Conservation (phyloP, 2,888 invertebrate genomes). For the Parnassius mnemosyne region DNA sequence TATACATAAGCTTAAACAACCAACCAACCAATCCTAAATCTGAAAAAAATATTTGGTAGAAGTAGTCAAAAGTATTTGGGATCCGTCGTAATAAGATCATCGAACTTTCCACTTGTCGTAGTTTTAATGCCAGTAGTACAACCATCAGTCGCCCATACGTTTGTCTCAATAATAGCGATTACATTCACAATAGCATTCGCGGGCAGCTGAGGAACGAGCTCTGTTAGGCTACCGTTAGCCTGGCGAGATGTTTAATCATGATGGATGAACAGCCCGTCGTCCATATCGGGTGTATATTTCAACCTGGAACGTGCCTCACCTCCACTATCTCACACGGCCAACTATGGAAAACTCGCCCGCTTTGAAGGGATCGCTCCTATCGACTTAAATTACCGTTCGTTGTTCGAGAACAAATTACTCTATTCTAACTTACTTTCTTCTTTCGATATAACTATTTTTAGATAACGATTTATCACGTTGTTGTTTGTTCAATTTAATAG, state of each 20-base stretch:
- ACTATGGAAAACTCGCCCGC: slow-evolving; percentile 30
- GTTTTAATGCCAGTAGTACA: background rate
- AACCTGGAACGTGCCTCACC: slow-evolving; percentile 31
- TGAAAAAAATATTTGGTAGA: too few species aligned
- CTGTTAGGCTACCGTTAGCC: slow-evolving; percentile 45
- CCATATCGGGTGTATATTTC: slow-evolving; percentile 37
- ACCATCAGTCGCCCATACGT: background rate
- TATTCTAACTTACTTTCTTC: slow-evolving; percentile 5
- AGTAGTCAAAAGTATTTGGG: too few species aligned
- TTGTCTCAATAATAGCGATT: slow-evolving; percentile 24
- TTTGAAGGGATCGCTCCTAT: slow-evolving; percentile 33
- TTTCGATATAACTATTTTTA: background rate
- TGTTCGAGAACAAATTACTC: slow-evolving; percentile 20
- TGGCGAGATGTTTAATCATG: slow-evolving; percentile 52
- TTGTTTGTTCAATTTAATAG: too few species aligned
- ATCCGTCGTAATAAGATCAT: too few species aligned
- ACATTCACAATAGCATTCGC: slow-evolving; percentile 37
- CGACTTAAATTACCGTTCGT: slow-evolving; percentile 33
- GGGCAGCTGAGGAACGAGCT: slow-evolving; percentile 29
- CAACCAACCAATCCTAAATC: too few species aligned
- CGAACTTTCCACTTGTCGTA: too few species aligned
- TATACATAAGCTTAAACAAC: too few species aligned
- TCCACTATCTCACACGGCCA: slow-evolving; percentile 23
- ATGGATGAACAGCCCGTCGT: slow-evolving; percentile 45
- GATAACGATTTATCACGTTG: too few species aligned